A percentile compares a stretch with the other conserved stretches of the same genome.
Conservation (phyloP, 2,797 vertebrate genomes). For the Chaunax sp. region DNA sequence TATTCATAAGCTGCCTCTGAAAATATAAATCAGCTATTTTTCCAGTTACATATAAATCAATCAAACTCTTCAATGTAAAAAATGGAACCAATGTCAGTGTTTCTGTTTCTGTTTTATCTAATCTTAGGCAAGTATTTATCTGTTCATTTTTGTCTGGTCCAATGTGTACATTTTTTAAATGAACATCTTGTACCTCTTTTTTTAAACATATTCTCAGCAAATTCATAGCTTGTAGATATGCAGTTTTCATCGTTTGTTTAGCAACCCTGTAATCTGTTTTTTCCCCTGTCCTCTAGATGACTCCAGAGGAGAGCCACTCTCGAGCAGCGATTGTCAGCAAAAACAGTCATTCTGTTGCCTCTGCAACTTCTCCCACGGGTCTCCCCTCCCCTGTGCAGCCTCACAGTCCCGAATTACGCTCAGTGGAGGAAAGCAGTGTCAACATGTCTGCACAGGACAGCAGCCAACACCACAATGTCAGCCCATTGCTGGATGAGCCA, state of each 20-base stretch:
- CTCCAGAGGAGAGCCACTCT: slow-evolving; percentile 66
- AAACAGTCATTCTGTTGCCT: slow-evolving; percentile 62
- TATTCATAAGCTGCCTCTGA: no score
- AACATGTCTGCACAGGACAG: slow-evolving; percentile 58
- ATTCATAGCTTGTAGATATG: background rate
- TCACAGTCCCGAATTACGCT: slow-evolving; percentile 73
- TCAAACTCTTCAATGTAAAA: background rate
- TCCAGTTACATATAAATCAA: background rate
- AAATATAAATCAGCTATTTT: background rate
- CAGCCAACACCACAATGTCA: slow-evolving; percentile 52
- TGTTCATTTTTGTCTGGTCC: no score
- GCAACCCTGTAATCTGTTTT: background rate
- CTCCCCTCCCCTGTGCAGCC: slow-evolving; percentile 68
- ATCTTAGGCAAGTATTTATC: no score
- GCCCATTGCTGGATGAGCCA: slow-evolving; percentile 56
- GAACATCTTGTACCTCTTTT: no score
- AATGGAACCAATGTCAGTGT: no score
- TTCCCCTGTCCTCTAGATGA: slow-evolving; percentile 61
- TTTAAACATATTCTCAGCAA: background rate
- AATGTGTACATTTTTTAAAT: no score
- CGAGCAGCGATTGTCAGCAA: slow-evolving; percentile 73
- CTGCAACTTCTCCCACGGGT: slow-evolving; percentile 65
- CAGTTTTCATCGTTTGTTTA: background rate
- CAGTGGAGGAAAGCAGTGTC: slow-evolving; percentile 68
- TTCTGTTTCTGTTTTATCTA: no score